These are phyloP conservation scores for Drosophila borborema DNA, from an alignment of 2,888 invertebrate species.

Conservation along the genomic window DNA sequence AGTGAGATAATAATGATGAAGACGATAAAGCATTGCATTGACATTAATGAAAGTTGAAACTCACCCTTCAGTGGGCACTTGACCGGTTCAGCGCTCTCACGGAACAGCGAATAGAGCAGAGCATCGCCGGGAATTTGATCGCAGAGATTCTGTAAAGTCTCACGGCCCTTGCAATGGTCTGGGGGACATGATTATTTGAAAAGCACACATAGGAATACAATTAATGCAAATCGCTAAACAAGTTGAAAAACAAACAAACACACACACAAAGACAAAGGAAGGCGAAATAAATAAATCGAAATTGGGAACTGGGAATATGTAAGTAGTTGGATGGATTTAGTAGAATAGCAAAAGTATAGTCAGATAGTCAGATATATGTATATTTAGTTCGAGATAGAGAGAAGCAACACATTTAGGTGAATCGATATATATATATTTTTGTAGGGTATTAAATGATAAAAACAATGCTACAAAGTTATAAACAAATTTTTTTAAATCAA, in stretches of 20 bases:
- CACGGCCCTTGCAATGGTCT: conserved; percentile 86
- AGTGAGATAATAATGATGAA: not conserved
- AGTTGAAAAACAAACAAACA: conserved; percentile 35
- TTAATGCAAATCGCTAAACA: conserved; percentile 84
- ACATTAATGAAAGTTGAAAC: conserved; percentile 38
- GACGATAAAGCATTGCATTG: conserved; percentile 14
- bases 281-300: conserved; percentile 29
- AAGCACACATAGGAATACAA: conserved; percentile 81
- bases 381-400: conserved; percentile 33
- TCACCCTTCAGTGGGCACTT: conserved; percentile 91
- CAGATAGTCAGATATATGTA: conserved; percentile 24
- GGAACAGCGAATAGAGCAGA: conserved; percentile 94
- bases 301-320: conserved; percentile 40
- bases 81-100: conserved; percentile 94
- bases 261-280: conserved; percentile 60
- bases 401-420: conserved; percentile 73
- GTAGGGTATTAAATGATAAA: conserved; percentile 45
- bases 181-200: conserved; percentile 85
- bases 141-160: conserved; percentile 92
- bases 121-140: conserved; percentile 96
- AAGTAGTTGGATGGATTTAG: conserved; percentile 36
- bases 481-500: conserved; percentile 41
- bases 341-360: conserved; percentile 36
- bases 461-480: conserved; percentile 63
- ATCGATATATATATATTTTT: not conserved